Evolutionary conservation across 2,888 invertebrate genomes (phyloP), one percentile per base, ranked within the genome.

Genomic region (Nemapogon koenigi): DNA sequence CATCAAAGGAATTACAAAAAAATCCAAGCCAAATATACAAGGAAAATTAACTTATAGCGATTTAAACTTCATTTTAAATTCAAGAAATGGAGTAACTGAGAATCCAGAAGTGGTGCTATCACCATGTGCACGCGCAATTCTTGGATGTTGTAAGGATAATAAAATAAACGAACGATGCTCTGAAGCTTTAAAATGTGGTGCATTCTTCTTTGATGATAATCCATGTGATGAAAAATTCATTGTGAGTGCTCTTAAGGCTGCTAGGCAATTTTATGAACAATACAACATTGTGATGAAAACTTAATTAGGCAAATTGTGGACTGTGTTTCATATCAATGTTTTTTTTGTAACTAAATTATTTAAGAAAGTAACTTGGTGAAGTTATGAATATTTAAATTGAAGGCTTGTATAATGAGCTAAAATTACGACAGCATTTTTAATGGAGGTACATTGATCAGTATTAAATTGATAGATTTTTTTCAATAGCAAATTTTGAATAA

Each of bases 121-220:
- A 6, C 78, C 81, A 1, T 91, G 91, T 51, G 84, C 88, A 0
- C 86, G 88, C 83, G 91, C 91, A 0, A 87, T 91, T 35, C 67
- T 89, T 4, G 83, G 86, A 2, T 92, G 91, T 53, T 91, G 91
- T 52, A 71, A 83, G 1, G 61, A 66, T 0, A 57, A 60, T 16
- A 64, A 64, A n/a, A 66, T 64, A 41, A 60, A 70, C 10, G 63
- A 83, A 35, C 62, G 76, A 2, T 92, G 91, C 56, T 91, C 91
- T 43, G 90, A 90, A 59, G 67, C 81, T 6, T 63, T 87, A 38
- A 83, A 85, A 4, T 92, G 91, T 55, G 82, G 83, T 1, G 88
- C 88, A 0, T 82, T 84, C 36, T 89, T 88, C 65, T 90, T 90
- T 81, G 89, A 85, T 45, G 87, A 82, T 42, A 87, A 86, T 53